These are phyloP conservation scores for Cyanoramphus novaezelandiae DNA, from an alignment of 2,113 vertebrate genomes.

Conservation along the genomic window DNA sequence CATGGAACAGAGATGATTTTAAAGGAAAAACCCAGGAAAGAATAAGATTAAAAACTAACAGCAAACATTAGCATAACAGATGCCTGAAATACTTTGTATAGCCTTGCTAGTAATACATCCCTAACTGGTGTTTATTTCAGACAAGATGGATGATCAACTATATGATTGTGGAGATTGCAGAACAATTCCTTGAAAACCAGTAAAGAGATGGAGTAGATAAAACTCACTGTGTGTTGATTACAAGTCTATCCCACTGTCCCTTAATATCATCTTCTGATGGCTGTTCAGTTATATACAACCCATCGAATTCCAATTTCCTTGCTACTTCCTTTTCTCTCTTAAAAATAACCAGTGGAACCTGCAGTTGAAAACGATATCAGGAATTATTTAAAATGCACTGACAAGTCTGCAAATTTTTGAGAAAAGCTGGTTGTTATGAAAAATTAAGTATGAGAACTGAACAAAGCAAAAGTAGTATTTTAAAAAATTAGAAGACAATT, in stretches of 20 bases:
- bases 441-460: neutral
- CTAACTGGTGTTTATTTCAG: neutral
- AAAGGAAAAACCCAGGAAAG: neutral
- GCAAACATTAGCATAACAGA: neutral
- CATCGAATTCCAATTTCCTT: conserved; percentile 95
- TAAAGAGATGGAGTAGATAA: neutral
- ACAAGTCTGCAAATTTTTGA: neutral
- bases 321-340: conserved; percentile 97
- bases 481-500: neutral
- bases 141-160: neutral
- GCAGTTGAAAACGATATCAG: neutral
- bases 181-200: neutral
- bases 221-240: conserved; percentile 97
- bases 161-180: neutral
- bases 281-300: conserved; percentile 95
- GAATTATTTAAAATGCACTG: conserved; percentile 10
- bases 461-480: neutral
- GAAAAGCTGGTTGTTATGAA: neutral
- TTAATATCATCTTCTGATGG: conserved; percentile 98
- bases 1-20: neutral
- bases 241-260: conserved; percentile 95
- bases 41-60: neutral
- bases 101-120: neutral
- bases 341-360: conserved; percentile 97
- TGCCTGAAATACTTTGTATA: neutral